phyloP scores from a whole-genome alignment of 1,140 invertebrate genomes.

The Caenorhabditis briggsae region DNA sequence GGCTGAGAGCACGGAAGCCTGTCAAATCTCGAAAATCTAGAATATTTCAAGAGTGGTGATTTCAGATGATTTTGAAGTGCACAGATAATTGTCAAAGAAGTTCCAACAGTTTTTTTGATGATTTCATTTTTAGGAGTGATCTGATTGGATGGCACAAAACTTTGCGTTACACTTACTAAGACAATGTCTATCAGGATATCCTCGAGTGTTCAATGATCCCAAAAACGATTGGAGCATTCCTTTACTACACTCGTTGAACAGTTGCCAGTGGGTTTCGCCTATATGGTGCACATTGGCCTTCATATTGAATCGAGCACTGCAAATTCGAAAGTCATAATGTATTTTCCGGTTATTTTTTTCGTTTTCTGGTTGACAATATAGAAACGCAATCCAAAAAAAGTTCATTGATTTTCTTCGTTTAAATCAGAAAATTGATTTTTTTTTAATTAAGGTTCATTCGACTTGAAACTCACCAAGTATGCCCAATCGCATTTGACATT shows the following conservation, averaged over 20 bases:
- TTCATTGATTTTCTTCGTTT: no score
- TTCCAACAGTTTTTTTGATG: no score
- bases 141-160: not conserved
- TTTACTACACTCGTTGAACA: conserved; percentile 30
- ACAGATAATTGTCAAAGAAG: no score
- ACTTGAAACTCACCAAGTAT: not conserved
- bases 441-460: not conserved
- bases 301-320: conserved; percentile 10
- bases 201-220: conserved; percentile 21
- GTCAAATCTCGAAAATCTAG: no score
- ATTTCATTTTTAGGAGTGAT: not conserved
- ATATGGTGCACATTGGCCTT: not conserved
- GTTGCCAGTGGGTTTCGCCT: conserved; percentile 33
- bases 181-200: conserved; percentile 36
- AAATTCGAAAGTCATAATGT: not conserved
- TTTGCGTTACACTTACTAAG: not conserved
- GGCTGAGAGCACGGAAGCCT: no score
- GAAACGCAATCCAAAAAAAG: no score
- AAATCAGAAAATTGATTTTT: not conserved
- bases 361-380: no score
- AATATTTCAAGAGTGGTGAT: no score
- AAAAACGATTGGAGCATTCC: conserved; percentile 33
- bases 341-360: no score
- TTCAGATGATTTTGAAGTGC: no score
- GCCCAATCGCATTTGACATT: not conserved